Conservation (phyloP, 2,113 vertebrate genomes). For the Bucco capensis region DNA sequence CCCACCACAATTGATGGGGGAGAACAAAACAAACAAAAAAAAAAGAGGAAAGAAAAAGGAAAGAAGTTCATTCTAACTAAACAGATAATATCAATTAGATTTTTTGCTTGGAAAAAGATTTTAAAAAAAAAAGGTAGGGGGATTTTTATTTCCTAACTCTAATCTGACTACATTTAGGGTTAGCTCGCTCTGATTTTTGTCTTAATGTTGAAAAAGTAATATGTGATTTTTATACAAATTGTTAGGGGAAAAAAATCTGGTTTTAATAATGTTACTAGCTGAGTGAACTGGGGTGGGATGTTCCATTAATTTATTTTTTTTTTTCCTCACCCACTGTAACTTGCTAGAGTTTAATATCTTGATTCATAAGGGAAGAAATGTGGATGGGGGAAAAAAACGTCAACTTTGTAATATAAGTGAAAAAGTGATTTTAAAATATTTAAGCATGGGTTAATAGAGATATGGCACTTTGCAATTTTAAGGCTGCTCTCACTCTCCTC, state of each 20-base stretch:
- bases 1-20: not conserved
- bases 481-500: conserved; percentile 21
- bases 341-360: conserved; percentile 33
- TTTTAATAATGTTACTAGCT: conserved; percentile 34
- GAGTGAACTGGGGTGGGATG: not conserved
- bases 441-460: conserved; percentile 26
- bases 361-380: conserved; percentile 12
- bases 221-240: conserved; percentile 11
- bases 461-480: conserved; percentile 55
- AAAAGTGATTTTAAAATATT: conserved; percentile 31
- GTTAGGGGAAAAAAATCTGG: not conserved
- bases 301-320: conserved; percentile 34
- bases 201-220: not conserved
- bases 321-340: conserved; percentile 6
- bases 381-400: not conserved
- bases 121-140: not conserved
- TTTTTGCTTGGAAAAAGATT: not conserved
- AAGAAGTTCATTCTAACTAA: conserved; percentile 29
- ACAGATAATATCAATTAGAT: not conserved
- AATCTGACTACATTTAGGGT: not conserved
- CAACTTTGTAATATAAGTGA: conserved; percentile 33
- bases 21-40: not conserved
- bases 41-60: not conserved
- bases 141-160: conserved; percentile 21
- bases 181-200: not conserved